A percentile compares a stretch with the other conserved stretches of the same genome.
Evolutionary conservation across 2,797 vertebrate genomes (phyloP).

Genomic region (Typhlichthys eigenmanni): DNA sequence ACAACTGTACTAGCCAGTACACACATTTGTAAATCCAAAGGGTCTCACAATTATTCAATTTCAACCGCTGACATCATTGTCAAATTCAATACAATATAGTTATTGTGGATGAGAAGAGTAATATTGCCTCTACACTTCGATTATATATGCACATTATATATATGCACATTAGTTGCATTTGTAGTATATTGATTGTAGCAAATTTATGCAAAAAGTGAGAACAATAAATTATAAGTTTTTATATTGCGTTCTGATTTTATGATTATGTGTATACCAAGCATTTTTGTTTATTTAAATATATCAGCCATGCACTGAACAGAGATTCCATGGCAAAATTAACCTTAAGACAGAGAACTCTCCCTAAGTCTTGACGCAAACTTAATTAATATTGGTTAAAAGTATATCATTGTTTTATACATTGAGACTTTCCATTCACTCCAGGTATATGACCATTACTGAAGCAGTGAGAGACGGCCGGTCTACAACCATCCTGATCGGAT

Average conservation of each 20-base stretch:
- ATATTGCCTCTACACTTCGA: no score
- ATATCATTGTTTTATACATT: background rate
- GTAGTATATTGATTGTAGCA: background rate
- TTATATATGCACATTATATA: no score
- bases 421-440: background rate
- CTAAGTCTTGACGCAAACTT: background rate
- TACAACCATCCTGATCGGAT: conserved; percentile 9
- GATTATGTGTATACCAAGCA: background rate
- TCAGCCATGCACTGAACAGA: background rate
- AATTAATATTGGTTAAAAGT: no score
- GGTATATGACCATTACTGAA: background rate
- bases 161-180: no score
- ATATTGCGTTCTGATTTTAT: background rate
- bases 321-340: background rate
- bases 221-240: background rate
- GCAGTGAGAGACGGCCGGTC: conserved; percentile 3
- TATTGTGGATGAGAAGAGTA: no score
- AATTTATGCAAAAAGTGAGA: background rate
- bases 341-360: background rate
- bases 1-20: no score
- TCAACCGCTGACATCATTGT: no score
- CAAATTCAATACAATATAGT: no score
- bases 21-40: no score
- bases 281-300: no score
- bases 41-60: no score